phyloP scores from a whole-genome alignment of 1,140 invertebrate genomes.

The Drosophila gunungcola region DNA sequence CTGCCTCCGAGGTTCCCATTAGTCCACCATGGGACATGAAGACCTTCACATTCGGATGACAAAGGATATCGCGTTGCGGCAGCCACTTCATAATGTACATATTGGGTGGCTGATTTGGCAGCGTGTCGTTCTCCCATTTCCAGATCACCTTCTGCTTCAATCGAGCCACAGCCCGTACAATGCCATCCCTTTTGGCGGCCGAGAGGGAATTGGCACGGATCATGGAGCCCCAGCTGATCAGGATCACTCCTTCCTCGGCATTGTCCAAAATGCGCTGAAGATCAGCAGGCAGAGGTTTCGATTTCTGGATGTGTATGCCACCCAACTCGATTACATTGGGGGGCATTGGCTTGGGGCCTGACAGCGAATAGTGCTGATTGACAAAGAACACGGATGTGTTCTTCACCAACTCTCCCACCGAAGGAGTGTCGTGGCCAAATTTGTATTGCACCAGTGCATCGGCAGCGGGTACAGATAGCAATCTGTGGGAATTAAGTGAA shows the following conservation, averaged over 20 bases:
- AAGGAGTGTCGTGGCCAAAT: conserved; percentile 86
- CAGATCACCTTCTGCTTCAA: conserved; percentile 88
- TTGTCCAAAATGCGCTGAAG: conserved; percentile 89
- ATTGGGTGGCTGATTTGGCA: conserved; percentile 87
- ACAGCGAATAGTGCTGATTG: conserved; percentile 88
- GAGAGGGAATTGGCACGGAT: conserved; percentile 88
- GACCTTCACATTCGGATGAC: conserved; percentile 89
- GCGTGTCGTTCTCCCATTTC: conserved; percentile 89
- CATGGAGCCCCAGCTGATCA: conserved; percentile 90
- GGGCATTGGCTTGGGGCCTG: conserved; percentile 86
- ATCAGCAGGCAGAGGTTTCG: conserved; percentile 87
- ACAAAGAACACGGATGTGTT: conserved; percentile 88
- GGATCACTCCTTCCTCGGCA: conserved; percentile 89
- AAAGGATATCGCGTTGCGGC: conserved; percentile 89
- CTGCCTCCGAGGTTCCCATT: conserved; percentile 90
- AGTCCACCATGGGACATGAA: conserved; percentile 92
- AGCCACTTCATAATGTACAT: conserved; percentile 89
- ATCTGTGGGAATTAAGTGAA: conserved; percentile 8
- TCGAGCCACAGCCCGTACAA: conserved; percentile 87
- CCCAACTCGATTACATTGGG: conserved; percentile 89
- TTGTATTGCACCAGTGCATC: conserved; percentile 74
- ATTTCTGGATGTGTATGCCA: conserved; percentile 87
- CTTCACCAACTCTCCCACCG: conserved; percentile 86
- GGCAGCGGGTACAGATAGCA: conserved; percentile 53
- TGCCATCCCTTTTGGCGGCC: conserved; percentile 86